Conservation (phyloP, 2,888 invertebrate species). For the Apamea monoglypha region DNA sequence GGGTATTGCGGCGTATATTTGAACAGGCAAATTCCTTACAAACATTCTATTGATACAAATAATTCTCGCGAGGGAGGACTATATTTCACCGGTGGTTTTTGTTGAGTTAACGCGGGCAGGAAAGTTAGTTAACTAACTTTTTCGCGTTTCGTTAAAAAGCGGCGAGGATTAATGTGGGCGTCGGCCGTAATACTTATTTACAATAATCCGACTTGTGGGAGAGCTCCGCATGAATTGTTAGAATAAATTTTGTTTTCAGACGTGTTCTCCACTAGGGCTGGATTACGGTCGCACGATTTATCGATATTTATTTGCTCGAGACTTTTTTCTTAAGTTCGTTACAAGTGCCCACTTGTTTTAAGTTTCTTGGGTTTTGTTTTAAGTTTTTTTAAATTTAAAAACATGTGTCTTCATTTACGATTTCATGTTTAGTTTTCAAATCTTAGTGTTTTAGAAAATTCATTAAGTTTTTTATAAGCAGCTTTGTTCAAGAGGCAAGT, state of each 20-base stretch:
- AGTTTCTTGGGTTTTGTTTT: conserved; percentile 32
- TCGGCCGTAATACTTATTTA: conserved; percentile 88
- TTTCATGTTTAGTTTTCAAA: background rate
- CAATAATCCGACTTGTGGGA: conserved; percentile 88
- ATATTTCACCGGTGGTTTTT: conserved; percentile 84
- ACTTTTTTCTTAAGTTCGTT: conserved; percentile 39
- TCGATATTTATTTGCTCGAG: conserved; percentile 61
- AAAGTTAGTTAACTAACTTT: conserved; percentile 87
- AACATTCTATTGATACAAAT: conserved; percentile 89
- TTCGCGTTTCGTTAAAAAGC: conserved; percentile 87
- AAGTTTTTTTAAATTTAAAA: conserved; percentile 29
- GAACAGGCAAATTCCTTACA: conserved; percentile 80
- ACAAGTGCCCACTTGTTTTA: conserved; percentile 43
- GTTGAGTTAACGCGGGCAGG: conserved; percentile 75
- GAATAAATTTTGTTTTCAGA: conserved; percentile 86
- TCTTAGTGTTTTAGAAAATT: background rate
- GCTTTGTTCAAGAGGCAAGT: background rate
- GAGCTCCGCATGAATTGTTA: conserved; percentile 83
- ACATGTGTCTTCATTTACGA: conserved; percentile 16
- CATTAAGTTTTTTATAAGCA: background rate
- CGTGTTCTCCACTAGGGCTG: conserved; percentile 75
- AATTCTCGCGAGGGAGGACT: conserved; percentile 81
- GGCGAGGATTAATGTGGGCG: conserved; percentile 86
- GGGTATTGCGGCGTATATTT: conserved; percentile 83
- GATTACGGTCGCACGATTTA: conserved; percentile 55